Percentiles rank a stretch among this genome's conserved stretches.
These are phyloP conservation scores for Porites australiensis DNA, from an alignment of 64 coral and sea anemone genomes.

Conservation along the genomic window DNA sequence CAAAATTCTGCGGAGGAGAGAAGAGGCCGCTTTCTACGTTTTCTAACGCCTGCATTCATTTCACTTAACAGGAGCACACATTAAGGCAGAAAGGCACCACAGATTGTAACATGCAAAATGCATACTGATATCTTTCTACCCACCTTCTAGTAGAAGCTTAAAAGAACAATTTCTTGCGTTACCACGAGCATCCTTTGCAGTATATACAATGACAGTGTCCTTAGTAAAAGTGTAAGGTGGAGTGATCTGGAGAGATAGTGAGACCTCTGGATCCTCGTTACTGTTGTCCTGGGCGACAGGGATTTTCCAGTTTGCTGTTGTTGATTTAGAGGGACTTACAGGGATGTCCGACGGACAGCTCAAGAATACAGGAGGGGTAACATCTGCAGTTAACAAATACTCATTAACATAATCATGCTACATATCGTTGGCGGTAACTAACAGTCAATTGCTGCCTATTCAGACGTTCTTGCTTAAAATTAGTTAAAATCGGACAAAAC, in stretches of 20 bases:
- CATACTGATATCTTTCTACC: no score
- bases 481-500: no score
- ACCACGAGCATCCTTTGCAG: slow-evolving; percentile 57
- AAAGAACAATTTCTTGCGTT: slow-evolving; percentile 66
- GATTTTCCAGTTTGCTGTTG: slow-evolving; percentile 56
- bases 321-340: slow-evolving; percentile 26
- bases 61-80: no score
- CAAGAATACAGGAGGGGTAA: slow-evolving; percentile 53
- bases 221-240: slow-evolving; percentile 47
- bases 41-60: no score
- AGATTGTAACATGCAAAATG: no score
- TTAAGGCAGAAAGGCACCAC: no score
- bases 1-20: no score
- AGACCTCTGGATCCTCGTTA: not conserved
- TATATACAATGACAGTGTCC: slow-evolving; percentile 40
- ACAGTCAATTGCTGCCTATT: no score
- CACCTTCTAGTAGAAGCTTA: slow-evolving; percentile 67
- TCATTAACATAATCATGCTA: no score
- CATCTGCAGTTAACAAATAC: not conserved
- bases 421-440: no score
- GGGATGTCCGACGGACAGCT: slow-evolving; percentile 72
- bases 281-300: slow-evolving; percentile 66
- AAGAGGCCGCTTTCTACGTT: no score
- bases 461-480: no score
- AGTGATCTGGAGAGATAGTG: slow-evolving; percentile 13